A percentile compares a stretch with the other conserved stretches of the same genome.
phyloP scores from a whole-genome alignment of 2,888 invertebrate species.

The Andricus quercusramuli region DNA sequence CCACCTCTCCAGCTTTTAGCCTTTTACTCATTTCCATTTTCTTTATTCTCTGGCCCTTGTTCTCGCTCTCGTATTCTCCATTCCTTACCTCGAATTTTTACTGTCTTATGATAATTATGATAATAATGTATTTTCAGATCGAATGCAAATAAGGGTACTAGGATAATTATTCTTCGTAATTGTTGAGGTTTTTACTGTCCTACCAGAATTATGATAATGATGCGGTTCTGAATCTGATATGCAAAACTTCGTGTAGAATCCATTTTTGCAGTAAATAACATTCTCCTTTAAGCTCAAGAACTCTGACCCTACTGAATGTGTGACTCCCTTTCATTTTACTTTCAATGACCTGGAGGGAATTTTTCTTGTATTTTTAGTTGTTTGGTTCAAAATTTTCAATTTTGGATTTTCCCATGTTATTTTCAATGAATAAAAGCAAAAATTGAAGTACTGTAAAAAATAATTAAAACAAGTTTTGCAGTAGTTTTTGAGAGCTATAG shows the following conservation, averaged over 20 bases:
- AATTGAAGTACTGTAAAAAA: too few relatives aligned
- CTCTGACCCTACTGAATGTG: too few relatives aligned
- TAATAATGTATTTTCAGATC: background rate
- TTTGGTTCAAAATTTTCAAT: too few relatives aligned
- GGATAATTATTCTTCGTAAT: background rate
- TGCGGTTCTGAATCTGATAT: background rate
- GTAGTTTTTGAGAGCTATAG: too few relatives aligned
- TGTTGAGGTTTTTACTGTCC: background rate
- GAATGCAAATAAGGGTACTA: background rate
- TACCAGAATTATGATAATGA: background rate
- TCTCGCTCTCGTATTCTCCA: background rate
- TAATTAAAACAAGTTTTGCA: too few relatives aligned
- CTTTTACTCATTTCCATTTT: slow-evolving; percentile 39
- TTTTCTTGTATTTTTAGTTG: too few relatives aligned
- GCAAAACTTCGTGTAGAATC: background rate
- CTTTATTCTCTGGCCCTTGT: slow-evolving; percentile 8
- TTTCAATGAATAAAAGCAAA: too few relatives aligned
- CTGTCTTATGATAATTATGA: background rate
- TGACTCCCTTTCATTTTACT: too few relatives aligned
- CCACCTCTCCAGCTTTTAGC: slow-evolving; percentile 17
- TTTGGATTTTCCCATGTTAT: too few relatives aligned
- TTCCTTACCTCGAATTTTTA: slow-evolving; percentile 21
- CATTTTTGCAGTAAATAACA: too few relatives aligned
- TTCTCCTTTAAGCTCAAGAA: too few relatives aligned
- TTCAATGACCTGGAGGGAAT: too few relatives aligned